phyloP scores from a whole-genome alignment of 2,113 vertebrate genomes.

The Sylvietta virens region DNA sequence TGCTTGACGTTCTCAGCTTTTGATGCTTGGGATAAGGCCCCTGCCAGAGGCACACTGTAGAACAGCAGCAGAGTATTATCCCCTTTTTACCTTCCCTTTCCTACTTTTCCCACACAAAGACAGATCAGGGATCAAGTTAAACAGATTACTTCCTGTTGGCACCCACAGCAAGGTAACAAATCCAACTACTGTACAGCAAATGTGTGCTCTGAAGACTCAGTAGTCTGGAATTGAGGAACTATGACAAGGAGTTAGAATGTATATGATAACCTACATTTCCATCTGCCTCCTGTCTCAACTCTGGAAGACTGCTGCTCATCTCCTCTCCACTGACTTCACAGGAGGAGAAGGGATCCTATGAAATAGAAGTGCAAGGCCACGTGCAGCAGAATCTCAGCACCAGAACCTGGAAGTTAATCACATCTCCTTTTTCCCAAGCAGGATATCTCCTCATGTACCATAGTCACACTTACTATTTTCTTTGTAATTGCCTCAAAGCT shows the following conservation, averaged over 20 bases:
- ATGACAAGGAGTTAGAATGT: background rate
- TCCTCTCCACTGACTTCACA: background rate
- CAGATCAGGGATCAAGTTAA: background rate
- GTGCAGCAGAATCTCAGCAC: background rate
- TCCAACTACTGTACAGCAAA: background rate
- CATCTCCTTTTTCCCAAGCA: background rate
- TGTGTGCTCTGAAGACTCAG: background rate
- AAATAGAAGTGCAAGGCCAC: background rate
- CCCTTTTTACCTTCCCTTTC: background rate
- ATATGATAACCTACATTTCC: background rate
- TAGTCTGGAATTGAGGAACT: background rate
- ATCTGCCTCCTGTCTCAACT: background rate
- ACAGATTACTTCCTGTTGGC: background rate
- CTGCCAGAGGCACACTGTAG: background rate
- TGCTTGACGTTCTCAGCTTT: background rate
- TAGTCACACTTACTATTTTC: background rate
- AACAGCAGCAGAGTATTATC: background rate
- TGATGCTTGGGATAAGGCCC: background rate
- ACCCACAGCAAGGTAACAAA: background rate
- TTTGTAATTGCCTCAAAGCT: background rate
- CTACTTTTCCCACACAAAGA: background rate
- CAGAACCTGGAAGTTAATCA: background rate
- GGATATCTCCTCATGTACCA: background rate
- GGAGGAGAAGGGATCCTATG: background rate
- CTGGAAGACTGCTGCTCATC: background rate